Evolutionary conservation across 2,888 invertebrate genomes (phyloP).

Genomic region (Andrena bicolor): DNA sequence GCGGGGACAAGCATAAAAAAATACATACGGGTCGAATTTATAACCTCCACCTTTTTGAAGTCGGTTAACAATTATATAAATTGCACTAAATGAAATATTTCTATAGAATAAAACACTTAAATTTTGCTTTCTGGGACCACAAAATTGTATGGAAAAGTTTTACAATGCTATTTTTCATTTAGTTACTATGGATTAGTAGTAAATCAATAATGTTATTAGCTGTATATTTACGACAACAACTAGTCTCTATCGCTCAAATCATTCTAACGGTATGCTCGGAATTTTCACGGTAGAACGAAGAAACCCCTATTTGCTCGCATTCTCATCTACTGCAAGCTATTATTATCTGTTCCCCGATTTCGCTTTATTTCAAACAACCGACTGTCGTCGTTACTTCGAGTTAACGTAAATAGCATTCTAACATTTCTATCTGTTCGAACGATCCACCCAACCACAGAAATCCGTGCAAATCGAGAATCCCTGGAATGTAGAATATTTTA

Average conservation of each 20-base stretch:
- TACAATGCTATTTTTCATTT: no score
- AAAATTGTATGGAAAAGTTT: no score
- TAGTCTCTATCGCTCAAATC: slow-evolving; percentile 32
- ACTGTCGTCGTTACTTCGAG: slow-evolving; percentile 19
- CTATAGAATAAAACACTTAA: no score
- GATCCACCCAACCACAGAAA: slow-evolving; percentile 4
- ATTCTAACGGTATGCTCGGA: slow-evolving; percentile 55
- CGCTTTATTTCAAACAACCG: slow-evolving; percentile 38
- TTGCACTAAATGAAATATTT: no score
- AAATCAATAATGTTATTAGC: no score
- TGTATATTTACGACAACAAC: not conserved
- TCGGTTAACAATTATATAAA: no score
- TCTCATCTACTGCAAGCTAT: slow-evolving; percentile 31
- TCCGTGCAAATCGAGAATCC: not conserved
- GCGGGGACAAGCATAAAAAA: no score
- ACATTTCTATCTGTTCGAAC: slow-evolving; percentile 19
- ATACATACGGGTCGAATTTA: no score
- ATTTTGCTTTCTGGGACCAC: no score
- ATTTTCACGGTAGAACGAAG: slow-evolving; percentile 56
- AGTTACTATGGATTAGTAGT: no score
- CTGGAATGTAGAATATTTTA: not conserved
- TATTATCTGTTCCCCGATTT: slow-evolving; percentile 37
- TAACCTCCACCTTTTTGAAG: no score
- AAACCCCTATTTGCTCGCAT: slow-evolving; percentile 56
- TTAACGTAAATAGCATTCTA: slow-evolving; percentile 4